Conservation (phyloP, 2,113 vertebrate genomes). For the Callochromis pleurospilus region DNA sequence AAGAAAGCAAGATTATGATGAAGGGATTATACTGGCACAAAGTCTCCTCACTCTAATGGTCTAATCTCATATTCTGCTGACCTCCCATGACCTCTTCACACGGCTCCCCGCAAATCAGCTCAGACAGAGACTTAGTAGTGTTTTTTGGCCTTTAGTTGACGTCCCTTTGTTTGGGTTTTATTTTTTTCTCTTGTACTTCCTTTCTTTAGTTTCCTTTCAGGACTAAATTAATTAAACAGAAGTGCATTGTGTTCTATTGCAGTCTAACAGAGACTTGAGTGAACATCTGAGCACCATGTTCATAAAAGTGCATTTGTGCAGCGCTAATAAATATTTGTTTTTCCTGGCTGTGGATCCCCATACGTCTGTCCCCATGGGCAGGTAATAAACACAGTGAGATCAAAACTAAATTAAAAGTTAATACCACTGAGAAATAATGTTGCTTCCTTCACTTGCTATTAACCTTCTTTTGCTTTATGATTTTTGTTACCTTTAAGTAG, state of each 20-base stretch:
- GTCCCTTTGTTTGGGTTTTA: conserved; percentile 24
- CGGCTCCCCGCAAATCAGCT: conserved; percentile 50
- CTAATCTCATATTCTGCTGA: conserved; percentile 59
- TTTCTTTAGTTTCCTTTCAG: conserved; percentile 21
- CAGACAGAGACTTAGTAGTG: conserved; percentile 34
- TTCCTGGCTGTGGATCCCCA: neutral
- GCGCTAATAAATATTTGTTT: neutral
- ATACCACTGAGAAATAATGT: neutral
- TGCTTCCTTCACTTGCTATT: neutral
- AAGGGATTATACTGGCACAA: conserved; percentile 56
- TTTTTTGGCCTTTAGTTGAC: neutral
- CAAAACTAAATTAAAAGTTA: neutral
- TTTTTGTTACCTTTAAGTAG: neutral
- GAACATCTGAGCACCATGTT: neutral
- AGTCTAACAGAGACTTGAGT: neutral
- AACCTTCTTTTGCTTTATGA: neutral
- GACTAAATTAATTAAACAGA: conserved; percentile 29
- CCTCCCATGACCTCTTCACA: conserved; percentile 57
- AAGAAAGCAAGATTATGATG: conserved; percentile 54
- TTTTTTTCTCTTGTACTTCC: conserved; percentile 11
- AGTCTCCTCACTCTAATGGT: conserved; percentile 57
- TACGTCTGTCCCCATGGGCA: neutral
- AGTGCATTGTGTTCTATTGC: neutral
- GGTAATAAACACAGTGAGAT: neutral
- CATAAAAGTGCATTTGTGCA: neutral